Base-by-base conservation (phyloP, 2,888 invertebrate genomes). In the Melieria omissa region DNA sequence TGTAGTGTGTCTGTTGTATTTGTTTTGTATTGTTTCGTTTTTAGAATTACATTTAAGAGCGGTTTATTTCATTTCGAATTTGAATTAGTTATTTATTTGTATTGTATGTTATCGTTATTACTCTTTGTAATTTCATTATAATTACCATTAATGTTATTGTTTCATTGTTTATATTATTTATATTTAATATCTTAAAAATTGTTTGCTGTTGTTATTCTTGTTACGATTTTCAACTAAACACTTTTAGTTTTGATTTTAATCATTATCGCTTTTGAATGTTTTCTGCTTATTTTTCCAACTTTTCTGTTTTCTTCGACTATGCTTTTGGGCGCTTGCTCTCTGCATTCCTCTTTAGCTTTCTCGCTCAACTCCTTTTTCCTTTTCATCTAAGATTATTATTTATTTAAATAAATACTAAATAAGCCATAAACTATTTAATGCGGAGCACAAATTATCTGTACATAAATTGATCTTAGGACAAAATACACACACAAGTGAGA, bases 361-460 rank as follows among this genome's bases (percentile, higher is more conserved):
- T 29, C 29, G 29, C 29, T 29, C 29, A 29, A 29, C 29, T 29
- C 65, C 44, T 29, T 65, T 52, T 14, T 52, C n/a, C 61, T 57
- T 62, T 45, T 58, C 29, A 41, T 10, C n/a, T 57, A n/a, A 29
- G 41, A 49, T 52, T 52, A 41, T 55, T 73, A 63, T 57, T 60
- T 55, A 61, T 60, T 67, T 55, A 69, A 74, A 69, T 74, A 74
- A 74, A 70, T 66, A 70, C 72, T 70, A 70, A 67, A 60, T 68
- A 52, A 72, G 65, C 47, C 54, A 64, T 60, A 45, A 60, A 74
- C 68, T 58, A 72, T 49, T 72, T 60, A 10, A 71, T 58, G 57
- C 67, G 65, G 58, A 70, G 65, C 66, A 66, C 63, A 64, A 67
- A 66, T 57, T 47, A 70, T 66, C 74, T 70, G 57, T 69, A 66